Evolutionary conservation across 2,113 vertebrate genomes (phyloP).

Genomic region (Columbina picui): DNA sequence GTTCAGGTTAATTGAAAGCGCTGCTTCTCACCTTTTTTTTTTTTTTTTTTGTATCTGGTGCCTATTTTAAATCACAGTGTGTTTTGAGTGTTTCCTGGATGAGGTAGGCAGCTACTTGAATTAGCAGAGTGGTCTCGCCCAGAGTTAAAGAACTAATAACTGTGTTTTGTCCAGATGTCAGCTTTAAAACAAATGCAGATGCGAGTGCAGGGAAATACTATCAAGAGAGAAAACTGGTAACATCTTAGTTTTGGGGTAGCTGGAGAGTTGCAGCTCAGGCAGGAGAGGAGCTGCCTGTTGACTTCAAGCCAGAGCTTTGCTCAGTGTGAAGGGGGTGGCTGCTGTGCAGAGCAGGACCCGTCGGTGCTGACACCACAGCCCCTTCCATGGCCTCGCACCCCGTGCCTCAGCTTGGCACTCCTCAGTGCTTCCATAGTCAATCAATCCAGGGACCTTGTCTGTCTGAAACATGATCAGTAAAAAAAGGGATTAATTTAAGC

Average conservation of each 20-base stretch:
- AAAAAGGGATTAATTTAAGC: background rate
- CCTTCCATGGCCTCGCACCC: accelerated
- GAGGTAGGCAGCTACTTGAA: too few species aligned
- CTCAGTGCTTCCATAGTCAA: accelerated
- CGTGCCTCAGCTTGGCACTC: accelerated
- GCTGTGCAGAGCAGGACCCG: accelerated
- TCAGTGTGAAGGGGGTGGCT: accelerated
- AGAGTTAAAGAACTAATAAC: background rate
- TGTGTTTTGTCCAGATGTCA: background rate
- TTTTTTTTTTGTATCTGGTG: background rate
- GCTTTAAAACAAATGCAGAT: background rate
- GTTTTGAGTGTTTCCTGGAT: background rate
- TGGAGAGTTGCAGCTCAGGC: background rate
- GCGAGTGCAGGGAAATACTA: accelerated
- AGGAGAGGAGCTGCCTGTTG: too few species aligned
- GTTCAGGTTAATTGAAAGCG: background rate
- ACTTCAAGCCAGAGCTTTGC: background rate
- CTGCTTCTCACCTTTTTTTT: background rate
- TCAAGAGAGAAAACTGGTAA: background rate
- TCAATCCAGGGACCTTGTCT: background rate
- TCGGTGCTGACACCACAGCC: accelerated
- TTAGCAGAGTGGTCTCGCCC: accelerated
- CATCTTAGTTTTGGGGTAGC: background rate
- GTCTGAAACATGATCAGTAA: accelerated
- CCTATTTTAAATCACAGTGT: accelerated